A percentile compares a stretch with the other conserved stretches of the same genome.
Evolutionary conservation across 1,140 invertebrate genomes (phyloP).

Genomic region (Atta colombica): DNA sequence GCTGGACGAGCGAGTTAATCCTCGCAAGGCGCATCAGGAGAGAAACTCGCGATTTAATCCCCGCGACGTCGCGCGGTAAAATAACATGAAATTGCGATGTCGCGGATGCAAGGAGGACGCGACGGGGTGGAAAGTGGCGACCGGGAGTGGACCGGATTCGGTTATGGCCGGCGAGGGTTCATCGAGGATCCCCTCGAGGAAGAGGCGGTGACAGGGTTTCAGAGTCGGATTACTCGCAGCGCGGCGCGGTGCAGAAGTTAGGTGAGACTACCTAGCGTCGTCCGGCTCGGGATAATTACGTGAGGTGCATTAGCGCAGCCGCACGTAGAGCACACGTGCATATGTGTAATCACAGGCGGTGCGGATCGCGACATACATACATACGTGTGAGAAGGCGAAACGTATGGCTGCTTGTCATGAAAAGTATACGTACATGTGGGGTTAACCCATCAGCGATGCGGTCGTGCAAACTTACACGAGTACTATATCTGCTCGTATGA

Average conservation of each 20-base stretch:
- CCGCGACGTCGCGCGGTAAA: conserved; percentile 62
- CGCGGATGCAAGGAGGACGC: conserved; percentile 18
- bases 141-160: conserved; percentile 34
- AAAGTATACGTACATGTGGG: conserved; percentile 29
- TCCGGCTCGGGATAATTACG: conserved; percentile 77
- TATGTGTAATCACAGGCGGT: conserved; percentile 50
- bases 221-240: conserved; percentile 73
- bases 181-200: conserved; percentile 37
- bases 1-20: conserved; percentile 44
- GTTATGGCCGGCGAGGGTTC: conserved; percentile 24
- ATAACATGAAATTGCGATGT: conserved; percentile 74
- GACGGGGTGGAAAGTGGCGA: conserved; percentile 6
- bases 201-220: conserved; percentile 64
- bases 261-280: conserved; percentile 62
- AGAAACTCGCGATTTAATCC: conserved; percentile 68
- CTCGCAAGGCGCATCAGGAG: conserved; percentile 47
- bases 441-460: conserved; percentile 39
- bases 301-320: conserved; percentile 73
- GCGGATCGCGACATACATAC: not conserved
- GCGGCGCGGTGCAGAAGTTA: conserved; percentile 64
- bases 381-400: not conserved
- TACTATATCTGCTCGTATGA: not conserved
- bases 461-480: conserved; percentile 38
- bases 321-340: conserved; percentile 47
- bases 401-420: conserved; percentile 21